Conservation (phyloP, 2,797 vertebrate genomes). For the Galagoides demidoff region DNA sequence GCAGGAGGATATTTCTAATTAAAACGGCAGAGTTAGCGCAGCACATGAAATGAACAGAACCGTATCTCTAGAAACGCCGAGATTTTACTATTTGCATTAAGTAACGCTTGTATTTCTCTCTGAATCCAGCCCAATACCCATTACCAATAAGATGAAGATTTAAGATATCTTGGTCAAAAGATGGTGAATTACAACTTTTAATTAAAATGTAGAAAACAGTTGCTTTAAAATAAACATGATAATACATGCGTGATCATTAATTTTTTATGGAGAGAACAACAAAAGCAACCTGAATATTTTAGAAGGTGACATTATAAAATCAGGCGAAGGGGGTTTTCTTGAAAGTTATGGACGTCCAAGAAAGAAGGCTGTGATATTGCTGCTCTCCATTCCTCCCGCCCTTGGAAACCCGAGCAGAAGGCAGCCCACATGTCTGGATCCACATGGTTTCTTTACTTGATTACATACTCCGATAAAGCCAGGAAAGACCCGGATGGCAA, state of each 20-base stretch:
- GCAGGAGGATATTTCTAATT: conserved; percentile 87
- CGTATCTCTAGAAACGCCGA: conserved; percentile 85
- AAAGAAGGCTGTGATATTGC: background rate
- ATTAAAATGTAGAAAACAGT: conserved; percentile 87
- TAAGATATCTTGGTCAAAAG: conserved; percentile 87
- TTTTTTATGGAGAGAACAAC: conserved; percentile 83
- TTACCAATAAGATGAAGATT: conserved; percentile 88
- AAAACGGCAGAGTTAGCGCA: conserved; percentile 85
- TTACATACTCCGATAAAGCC: background rate
- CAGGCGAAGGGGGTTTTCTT: conserved; percentile 69
- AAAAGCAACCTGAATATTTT: conserved; percentile 84
- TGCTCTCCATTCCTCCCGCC: background rate
- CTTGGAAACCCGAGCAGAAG: background rate
- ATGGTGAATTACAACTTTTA: conserved; percentile 89
- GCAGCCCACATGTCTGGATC: background rate
- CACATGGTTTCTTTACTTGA: background rate
- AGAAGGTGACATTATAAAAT: conserved; percentile 69
- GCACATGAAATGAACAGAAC: conserved; percentile 84
- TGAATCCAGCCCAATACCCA: conserved; percentile 83
- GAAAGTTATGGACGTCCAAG: conserved; percentile 55
- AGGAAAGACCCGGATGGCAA: background rate
- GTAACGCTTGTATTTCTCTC: conserved; percentile 87
- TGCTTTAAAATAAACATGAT: conserved; percentile 87
- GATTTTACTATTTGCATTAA: conserved; percentile 89
- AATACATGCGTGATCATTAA: conserved; percentile 84